These are phyloP conservation scores for Corbicula japonica DNA, from an alignment of 2,888 invertebrate genomes.

Conservation along the genomic window DNA sequence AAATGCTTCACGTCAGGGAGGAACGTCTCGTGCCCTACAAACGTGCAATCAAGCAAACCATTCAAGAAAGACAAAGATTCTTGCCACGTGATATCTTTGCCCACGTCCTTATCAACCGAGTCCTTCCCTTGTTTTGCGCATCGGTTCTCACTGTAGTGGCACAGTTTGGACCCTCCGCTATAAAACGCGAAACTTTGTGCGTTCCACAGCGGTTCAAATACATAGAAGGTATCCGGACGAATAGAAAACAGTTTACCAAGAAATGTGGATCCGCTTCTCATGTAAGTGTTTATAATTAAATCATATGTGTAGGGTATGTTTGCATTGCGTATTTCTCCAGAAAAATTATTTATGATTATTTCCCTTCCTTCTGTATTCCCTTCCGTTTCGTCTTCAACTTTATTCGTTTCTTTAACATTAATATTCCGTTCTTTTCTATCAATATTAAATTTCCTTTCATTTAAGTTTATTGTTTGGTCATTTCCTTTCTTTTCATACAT, in stretches of 20 bases:
- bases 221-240: slow-evolving; percentile 19
- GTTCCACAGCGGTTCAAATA: slow-evolving; percentile 23
- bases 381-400: too few relatives aligned
- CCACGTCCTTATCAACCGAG: not conserved
- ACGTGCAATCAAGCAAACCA: slow-evolving; percentile 2
- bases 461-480: too few relatives aligned
- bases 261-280: slow-evolving; percentile 25
- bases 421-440: too few relatives aligned
- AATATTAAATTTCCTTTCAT: too few relatives aligned
- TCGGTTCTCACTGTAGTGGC: not conserved
- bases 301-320: too few relatives aligned
- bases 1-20: slow-evolving; percentile 2
- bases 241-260: slow-evolving; percentile 10
- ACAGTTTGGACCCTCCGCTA: not conserved
- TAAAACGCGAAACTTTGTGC: slow-evolving; percentile 12
- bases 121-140: not conserved
- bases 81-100: not conserved
- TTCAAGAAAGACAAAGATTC: not conserved
- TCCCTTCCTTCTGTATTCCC: too few relatives aligned
- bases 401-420: too few relatives aligned
- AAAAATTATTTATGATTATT: too few relatives aligned
- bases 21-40: not conserved
- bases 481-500: too few relatives aligned
- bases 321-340: too few relatives aligned
- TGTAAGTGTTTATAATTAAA: slow-evolving; percentile 21